A percentile compares a stretch with the other conserved stretches of the same genome.
Evolutionary conservation across 2,888 invertebrate species (phyloP).

Genomic region (Tyria jacobaeae): DNA sequence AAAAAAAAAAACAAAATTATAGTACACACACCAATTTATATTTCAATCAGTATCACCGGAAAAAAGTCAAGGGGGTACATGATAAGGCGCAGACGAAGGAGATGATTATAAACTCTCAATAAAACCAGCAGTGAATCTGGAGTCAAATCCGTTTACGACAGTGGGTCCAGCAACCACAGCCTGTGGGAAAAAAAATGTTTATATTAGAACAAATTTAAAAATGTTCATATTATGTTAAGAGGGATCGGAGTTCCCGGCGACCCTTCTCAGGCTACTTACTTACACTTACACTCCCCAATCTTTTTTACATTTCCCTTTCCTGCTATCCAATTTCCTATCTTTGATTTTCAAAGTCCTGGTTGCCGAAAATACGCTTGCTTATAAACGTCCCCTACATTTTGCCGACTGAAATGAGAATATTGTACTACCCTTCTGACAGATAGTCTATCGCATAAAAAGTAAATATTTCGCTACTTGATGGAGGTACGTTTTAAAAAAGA

Average conservation of each 20-base stretch:
- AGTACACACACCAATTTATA: not conserved
- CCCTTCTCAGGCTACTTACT: no score
- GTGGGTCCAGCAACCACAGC: conserved; percentile 79
- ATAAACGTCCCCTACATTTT: no score
- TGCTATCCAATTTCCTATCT: no score
- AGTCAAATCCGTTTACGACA: conserved; percentile 65
- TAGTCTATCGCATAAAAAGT: not conserved
- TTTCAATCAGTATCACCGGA: not conserved
- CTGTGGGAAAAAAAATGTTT: conserved; percentile 50
- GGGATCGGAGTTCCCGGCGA: no score
- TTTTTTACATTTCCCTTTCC: no score
- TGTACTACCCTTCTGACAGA: not conserved
- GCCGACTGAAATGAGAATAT: no score
- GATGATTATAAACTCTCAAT: conserved; percentile 58
- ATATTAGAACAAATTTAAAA: no score
- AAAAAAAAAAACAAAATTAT: not conserved
- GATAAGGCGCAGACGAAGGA: not conserved
- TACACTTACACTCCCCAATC: no score
- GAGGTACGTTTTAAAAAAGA: no score
- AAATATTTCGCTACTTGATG: not conserved
- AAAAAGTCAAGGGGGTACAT: not conserved
- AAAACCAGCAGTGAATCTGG: conserved; percentile 66
- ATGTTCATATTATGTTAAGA: no score
- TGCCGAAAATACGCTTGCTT: no score
- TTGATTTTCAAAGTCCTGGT: no score